A percentile compares a stretch with the other conserved stretches of the same genome.
These are phyloP conservation scores for Phengaris alcon DNA, from an alignment of 2,888 invertebrate species.

Conservation along the genomic window DNA sequence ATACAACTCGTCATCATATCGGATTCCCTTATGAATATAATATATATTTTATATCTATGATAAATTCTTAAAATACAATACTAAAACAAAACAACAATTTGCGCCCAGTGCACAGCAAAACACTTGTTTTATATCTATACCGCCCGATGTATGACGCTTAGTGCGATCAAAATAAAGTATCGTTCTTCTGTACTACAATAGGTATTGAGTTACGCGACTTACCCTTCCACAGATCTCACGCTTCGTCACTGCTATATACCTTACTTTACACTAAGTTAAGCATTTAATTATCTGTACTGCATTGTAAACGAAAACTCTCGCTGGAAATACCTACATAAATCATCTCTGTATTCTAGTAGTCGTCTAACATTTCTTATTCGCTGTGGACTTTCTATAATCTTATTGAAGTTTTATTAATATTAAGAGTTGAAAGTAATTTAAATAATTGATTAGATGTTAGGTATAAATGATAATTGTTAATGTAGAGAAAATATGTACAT, in stretches of 20 bases:
- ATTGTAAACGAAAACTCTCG: slow-evolving; percentile 3
- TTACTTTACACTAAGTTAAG: not conserved
- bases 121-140: too few relatives aligned
- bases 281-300: not conserved
- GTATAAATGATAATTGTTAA: slow-evolving; percentile 59
- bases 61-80: too few relatives aligned
- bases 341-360: slow-evolving; percentile 28
- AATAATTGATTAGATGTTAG: slow-evolving; percentile 55
- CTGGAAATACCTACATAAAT: slow-evolving; percentile 13
- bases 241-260: not conserved
- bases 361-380: slow-evolving; percentile 28
- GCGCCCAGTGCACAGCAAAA: too few relatives aligned
- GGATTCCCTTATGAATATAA: too few relatives aligned
- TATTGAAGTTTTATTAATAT: slow-evolving; percentile 59
- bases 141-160: too few relatives aligned
- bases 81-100: too few relatives aligned
- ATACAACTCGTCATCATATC: too few relatives aligned
- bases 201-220: too few relatives aligned
- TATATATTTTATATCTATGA: too few relatives aligned
- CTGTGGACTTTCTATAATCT: slow-evolving; percentile 37
- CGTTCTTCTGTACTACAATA: too few relatives aligned
- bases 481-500: slow-evolving; percentile 48
- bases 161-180: too few relatives aligned
- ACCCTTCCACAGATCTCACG: too few relatives aligned
- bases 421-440: slow-evolving; percentile 56